Evolutionary conservation across 2,888 invertebrate genomes (phyloP), one percentile per base, ranked within the genome.

Genomic region (Zhengitettix transpicula): DNA sequence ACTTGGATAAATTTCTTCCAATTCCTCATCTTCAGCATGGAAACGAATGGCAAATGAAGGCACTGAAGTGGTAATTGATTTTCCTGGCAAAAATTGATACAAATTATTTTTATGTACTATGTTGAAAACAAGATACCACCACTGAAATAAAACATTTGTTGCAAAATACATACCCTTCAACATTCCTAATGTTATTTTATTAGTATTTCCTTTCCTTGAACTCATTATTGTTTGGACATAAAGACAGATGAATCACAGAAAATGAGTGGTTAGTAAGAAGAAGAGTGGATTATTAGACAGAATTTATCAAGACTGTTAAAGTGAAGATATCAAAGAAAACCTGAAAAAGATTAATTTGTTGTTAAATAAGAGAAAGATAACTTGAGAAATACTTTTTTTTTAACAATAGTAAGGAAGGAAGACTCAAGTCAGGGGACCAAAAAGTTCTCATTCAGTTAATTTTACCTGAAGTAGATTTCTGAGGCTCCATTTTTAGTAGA

Each of bases 1-100:
- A 55, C 77, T 78, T 58, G 78, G 77, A 67, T 77, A 82, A 12
- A 86, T 68, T 68, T 86, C 85, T 67, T 87, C 86, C 58, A 87
- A 70, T 71, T 85, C 84, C 67, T 87, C 87, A 68, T 84, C 85
- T 66, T 83, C 85, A n/a, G 85, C 84, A 74, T 84, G 84, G 68
- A 86, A 87, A 68, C 84, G 81, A 67, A 87, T 83, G 10, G 83
- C 78, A 62, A 70, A 67, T 42, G 67, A 65, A 60, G 76, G 75
- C 17, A 75, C 74, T 1, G 76, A 76, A 52, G 72, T 73, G 9
- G 74, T 69, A 44, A 74, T 72, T 28, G 74, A 68, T 68, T 75
- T 75, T 62, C 75, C 75, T 75, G 61, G 1, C 52, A 60, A 54
- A 14, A n/a, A 57, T 42, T 11, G 11, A 55, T 15, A 40, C n/a